Percentiles rank a stretch among this genome's conserved stretches.
phyloP scores from a whole-genome alignment of 2,113 vertebrate genomes.

The Panurus biarmicus region DNA sequence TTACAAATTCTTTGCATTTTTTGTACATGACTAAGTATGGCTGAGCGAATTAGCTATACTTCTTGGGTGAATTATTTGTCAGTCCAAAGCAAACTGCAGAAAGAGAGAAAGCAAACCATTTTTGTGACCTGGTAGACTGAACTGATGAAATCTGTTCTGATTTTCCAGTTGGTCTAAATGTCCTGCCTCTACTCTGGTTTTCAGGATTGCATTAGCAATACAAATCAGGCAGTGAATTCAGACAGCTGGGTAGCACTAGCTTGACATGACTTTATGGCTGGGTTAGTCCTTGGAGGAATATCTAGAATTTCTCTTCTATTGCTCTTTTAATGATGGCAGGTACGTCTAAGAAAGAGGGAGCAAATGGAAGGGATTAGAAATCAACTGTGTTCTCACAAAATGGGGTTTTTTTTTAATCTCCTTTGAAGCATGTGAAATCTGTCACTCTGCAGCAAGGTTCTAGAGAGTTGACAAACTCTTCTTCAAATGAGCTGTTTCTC shows the following conservation, averaged over 20 bases:
- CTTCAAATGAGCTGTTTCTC: background rate
- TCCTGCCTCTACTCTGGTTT: background rate
- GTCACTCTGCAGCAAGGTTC: background rate
- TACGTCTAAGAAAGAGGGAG: background rate
- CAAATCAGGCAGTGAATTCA: background rate
- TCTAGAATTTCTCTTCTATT: background rate
- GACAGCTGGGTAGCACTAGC: background rate
- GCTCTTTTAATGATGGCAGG: background rate
- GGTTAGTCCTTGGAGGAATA: background rate
- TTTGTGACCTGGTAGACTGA: background rate
- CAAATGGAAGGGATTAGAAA: background rate
- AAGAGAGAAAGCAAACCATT: background rate
- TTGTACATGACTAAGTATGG: background rate
- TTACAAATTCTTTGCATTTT: background rate
- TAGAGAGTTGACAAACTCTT: background rate
- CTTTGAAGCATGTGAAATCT: background rate
- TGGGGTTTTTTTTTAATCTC: background rate
- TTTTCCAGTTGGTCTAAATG: background rate
- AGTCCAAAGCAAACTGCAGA: background rate
- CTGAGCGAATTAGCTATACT: background rate
- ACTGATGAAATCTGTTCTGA: background rate
- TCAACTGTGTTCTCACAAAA: background rate
- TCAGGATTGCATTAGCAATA: background rate
- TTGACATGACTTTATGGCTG: background rate
- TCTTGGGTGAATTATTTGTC: background rate